Evolutionary conservation across 2,797 vertebrate genomes (phyloP).

Genomic region (Molossus alvarezi): DNA sequence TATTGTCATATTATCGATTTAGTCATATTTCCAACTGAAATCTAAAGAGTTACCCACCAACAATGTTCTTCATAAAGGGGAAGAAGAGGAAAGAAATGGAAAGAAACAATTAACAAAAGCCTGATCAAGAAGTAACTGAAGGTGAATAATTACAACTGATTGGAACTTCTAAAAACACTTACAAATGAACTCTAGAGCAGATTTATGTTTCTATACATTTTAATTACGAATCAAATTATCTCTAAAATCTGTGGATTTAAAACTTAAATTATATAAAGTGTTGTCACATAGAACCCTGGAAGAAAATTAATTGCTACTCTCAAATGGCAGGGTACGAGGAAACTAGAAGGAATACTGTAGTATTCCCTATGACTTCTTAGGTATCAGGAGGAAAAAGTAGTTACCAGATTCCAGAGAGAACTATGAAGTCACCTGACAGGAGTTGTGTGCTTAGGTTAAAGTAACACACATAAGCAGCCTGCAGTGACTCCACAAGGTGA

Average conservation of each 20-base stretch:
- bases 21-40: conserved; percentile 22
- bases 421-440: background rate
- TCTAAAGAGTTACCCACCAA: background rate
- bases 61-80: background rate
- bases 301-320: background rate
- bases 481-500: background rate
- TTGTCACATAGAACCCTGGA: background rate
- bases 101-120: conserved; percentile 28
- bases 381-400: background rate
- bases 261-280: conserved; percentile 46
- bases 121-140: background rate
- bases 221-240: conserved; percentile 57
- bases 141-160: background rate
- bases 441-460: background rate
- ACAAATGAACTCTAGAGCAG: background rate
- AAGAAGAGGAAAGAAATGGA: background rate
- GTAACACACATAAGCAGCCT: background rate
- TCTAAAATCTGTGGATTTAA: conserved; percentile 23
- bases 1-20: background rate
- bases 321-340: background rate
- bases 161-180: conserved; percentile 14
- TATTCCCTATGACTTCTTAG: background rate
- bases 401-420: background rate
- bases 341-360: background rate
- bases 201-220: background rate